Percentiles rank a stretch among this genome's conserved stretches.
phyloP scores from a whole-genome alignment of 2,888 invertebrate species.

The Dryadula phaetusa region DNA sequence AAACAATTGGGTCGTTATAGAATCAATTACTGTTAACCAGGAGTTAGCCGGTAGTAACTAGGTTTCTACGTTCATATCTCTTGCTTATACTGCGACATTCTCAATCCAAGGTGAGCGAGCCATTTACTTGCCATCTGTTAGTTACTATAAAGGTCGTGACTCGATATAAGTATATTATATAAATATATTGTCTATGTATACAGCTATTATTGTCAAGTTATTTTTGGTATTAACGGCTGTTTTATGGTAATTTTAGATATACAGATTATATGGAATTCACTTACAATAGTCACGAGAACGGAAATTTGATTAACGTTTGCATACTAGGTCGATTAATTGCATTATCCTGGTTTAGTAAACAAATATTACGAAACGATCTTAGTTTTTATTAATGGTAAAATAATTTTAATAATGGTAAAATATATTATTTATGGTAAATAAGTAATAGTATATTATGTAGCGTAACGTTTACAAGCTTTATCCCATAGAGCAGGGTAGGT shows the following conservation, averaged over 20 bases:
- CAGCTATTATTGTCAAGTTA: conserved; percentile 49
- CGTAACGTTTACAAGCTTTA: no score
- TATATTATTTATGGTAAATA: no score
- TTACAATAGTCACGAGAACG: conserved; percentile 39
- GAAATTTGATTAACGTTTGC: conserved; percentile 35
- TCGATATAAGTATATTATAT: conserved; percentile 52
- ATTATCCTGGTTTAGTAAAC: conserved; percentile 13
- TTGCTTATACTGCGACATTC: conserved; percentile 61
- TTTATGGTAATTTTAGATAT: conserved; percentile 49
- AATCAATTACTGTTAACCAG: conserved; percentile 24
- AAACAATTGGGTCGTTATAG: conserved; percentile 15
- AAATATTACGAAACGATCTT: not conserved
- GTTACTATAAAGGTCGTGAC: conserved; percentile 71
- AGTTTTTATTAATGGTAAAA: no score
- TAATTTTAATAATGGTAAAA: no score
- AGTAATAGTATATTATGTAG: no score
- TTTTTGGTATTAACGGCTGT: conserved; percentile 49
- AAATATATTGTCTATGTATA: conserved; percentile 57
- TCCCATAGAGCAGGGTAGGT: no score
- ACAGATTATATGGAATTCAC: conserved; percentile 40
- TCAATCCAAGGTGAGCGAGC: conserved; percentile 65
- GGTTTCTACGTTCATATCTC: conserved; percentile 37
- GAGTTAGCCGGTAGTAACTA: conserved; percentile 27
- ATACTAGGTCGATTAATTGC: conserved; percentile 37
- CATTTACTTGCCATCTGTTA: conserved; percentile 59